A percentile compares a stretch with the other conserved stretches of the same genome.
phyloP scores from a whole-genome alignment of 2,888 invertebrate genomes.

The Lasioglossum morio region DNA sequence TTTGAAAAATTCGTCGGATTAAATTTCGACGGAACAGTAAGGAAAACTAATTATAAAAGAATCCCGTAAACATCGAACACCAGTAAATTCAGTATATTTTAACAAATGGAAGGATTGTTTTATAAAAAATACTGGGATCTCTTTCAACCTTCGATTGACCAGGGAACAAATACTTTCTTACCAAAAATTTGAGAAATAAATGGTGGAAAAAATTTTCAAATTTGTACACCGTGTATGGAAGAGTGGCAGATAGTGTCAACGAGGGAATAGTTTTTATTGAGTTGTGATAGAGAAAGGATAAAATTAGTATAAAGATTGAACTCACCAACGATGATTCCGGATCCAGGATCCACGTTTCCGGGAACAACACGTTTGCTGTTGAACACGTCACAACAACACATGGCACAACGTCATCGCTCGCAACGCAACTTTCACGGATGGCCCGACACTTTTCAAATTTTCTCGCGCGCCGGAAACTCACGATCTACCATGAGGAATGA shows the following conservation, averaged over 20 bases:
- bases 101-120: not conserved
- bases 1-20: not conserved
- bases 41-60: not conserved
- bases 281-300: not conserved
- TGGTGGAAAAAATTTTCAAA: not conserved
- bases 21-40: not conserved
- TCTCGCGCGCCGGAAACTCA: not conserved
- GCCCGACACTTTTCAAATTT: not conserved
- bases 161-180: not conserved
- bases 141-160: not conserved
- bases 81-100: not conserved
- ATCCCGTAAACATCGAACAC: not conserved
- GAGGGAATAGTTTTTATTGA: not conserved
- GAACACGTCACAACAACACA: constrained; percentile 51
- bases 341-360: not conserved
- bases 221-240: not conserved
- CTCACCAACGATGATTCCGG: constrained; percentile 36
- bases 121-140: not conserved
- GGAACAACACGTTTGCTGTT: not conserved
- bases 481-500: not conserved
- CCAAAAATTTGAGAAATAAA: not conserved
- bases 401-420: constrained; percentile 51
- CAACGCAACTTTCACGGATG: constrained; percentile 16
- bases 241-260: not conserved
- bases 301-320: not conserved